A percentile compares a stretch with the other conserved stretches of the same genome.
These are phyloP conservation scores for Tenualosa thibaudeaui DNA, from an alignment of 2,797 vertebrate species.

Conservation along the genomic window DNA sequence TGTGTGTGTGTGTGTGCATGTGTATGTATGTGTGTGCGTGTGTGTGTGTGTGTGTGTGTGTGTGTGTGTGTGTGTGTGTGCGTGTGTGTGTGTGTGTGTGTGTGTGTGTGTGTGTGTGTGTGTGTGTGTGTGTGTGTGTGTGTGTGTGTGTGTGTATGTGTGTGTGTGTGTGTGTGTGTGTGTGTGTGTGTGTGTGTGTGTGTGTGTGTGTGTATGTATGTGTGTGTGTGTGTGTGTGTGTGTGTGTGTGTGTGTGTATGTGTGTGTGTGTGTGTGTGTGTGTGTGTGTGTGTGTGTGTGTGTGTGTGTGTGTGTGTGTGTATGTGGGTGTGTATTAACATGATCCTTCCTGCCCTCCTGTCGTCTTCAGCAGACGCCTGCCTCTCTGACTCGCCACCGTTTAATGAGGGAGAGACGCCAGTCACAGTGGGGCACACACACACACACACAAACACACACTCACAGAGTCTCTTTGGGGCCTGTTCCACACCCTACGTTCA, in stretches of 20 bases:
- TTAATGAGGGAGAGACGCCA: constrained; percentile 73
- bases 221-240: constrained; percentile 31
- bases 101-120: constrained; percentile 35
- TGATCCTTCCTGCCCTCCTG: constrained; percentile 54
- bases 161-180: neutral
- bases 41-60: constrained; percentile 28
- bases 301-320: neutral
- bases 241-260: neutral
- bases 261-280: constrained; percentile 27
- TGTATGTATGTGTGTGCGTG: too few relatives aligned
- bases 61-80: neutral
- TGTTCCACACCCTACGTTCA: constrained; percentile 48
- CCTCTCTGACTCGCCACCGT: constrained; percentile 61
- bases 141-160: constrained; percentile 30
- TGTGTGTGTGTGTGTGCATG: neutral
- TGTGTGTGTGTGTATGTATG: neutral
- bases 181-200: neutral
- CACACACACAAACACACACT: constrained; percentile 18
- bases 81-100: neutral
- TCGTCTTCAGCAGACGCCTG: constrained; percentile 48
- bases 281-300: neutral
- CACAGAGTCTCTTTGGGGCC: constrained; percentile 54
- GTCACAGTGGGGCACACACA: constrained; percentile 54
- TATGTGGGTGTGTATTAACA: constrained; percentile 49
- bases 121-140: neutral